Percentiles rank a stretch among this genome's conserved stretches.
phyloP scores from a whole-genome alignment of 2,113 vertebrate genomes.

The Gracilinanus agilis region DNA sequence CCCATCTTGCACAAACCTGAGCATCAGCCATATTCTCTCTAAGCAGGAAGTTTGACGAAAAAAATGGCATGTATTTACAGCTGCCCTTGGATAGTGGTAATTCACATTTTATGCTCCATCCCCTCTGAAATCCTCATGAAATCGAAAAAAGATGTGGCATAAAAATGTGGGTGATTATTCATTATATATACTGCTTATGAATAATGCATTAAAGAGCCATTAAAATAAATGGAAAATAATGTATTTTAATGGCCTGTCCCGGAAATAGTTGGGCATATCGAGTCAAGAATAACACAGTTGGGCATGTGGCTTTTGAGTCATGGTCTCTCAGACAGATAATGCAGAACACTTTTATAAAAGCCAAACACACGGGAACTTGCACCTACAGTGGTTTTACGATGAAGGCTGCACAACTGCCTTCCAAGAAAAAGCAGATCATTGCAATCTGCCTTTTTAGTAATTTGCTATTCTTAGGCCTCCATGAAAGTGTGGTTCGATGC shows the following conservation, averaged over 20 bases:
- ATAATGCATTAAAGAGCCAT: slow-evolving; percentile 73
- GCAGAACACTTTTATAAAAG: neutral
- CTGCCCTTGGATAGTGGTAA: slow-evolving; percentile 46
- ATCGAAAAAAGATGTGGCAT: slow-evolving; percentile 52
- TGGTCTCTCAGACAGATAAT: neutral
- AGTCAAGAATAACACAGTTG: neutral
- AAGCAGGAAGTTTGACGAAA: slow-evolving; percentile 33
- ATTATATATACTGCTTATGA: slow-evolving; percentile 73
- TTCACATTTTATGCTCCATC: slow-evolving; percentile 54
- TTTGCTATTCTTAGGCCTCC: neutral
- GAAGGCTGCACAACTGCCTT: neutral
- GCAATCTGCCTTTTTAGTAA: neutral
- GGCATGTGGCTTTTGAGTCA: neutral
- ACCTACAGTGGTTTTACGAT: slow-evolving; percentile 20
- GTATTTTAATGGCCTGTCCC: slow-evolving; percentile 52
- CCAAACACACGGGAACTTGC: neutral
- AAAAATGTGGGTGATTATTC: slow-evolving; percentile 64
- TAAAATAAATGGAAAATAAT: slow-evolving; percentile 73
- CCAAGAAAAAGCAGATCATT: neutral
- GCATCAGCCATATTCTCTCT: neutral
- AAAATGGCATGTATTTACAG: slow-evolving; percentile 49
- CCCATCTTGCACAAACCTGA: slow-evolving; percentile 10
- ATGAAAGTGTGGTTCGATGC: neutral
- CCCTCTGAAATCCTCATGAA: slow-evolving; percentile 60
- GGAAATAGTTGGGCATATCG: slow-evolving; percentile 21